Conservation (phyloP, 2,113 vertebrate genomes). For the Catharus minimus region DNA sequence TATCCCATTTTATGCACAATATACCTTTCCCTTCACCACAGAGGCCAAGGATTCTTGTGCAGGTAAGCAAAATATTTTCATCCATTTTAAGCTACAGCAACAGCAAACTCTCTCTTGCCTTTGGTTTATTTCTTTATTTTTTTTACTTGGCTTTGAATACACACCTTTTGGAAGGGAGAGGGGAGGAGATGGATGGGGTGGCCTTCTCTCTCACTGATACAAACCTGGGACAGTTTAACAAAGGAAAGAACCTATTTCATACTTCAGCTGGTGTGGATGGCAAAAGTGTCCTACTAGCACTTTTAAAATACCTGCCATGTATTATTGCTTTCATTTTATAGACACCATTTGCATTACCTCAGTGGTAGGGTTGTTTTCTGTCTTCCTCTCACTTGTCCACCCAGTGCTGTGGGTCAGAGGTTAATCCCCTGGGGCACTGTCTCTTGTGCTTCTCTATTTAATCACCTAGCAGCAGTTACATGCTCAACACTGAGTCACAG, state of each 20-base stretch:
- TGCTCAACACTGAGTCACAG: neutral
- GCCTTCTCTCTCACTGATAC: neutral
- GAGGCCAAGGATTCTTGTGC: slow-evolving; percentile 95
- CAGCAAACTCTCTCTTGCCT: neutral
- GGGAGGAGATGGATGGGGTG: neutral
- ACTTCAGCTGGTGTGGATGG: neutral
- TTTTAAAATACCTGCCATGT: neutral
- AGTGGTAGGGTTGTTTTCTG: neutral
- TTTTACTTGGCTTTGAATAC: neutral
- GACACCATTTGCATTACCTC: neutral
- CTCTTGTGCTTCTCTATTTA: neutral
- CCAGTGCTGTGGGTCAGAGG: neutral
- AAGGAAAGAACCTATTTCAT: neutral
- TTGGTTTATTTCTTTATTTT: neutral
- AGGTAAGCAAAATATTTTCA: slow-evolving; percentile 76
- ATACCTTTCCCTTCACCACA: slow-evolving; percentile 97
- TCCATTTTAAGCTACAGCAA: neutral
- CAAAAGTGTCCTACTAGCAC: neutral
- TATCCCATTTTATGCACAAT: slow-evolving; percentile 98
- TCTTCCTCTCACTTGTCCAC: neutral
- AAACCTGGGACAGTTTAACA: neutral
- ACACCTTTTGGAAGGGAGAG: neutral
- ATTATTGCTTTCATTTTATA: neutral
- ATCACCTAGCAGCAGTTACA: neutral
- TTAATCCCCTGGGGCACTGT: neutral